A percentile compares a stretch with the other conserved stretches of the same genome.
phyloP scores from a whole-genome alignment of 2,888 invertebrate species.

The Trachelus iudaicus region DNA sequence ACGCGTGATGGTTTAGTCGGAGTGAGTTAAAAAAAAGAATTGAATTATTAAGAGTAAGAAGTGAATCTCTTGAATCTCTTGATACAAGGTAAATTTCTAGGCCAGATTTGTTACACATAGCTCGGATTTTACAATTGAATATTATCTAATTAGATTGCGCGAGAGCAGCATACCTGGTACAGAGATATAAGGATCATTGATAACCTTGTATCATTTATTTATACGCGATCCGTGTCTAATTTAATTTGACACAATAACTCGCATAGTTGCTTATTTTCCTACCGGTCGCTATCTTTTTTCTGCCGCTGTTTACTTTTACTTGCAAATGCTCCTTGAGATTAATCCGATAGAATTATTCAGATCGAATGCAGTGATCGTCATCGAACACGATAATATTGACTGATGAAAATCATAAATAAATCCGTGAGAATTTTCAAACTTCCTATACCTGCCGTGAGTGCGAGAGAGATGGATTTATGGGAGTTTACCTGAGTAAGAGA shows the following conservation, averaged over 20 bases:
- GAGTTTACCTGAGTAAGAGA: background rate
- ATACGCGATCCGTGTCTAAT: constrained; percentile 22
- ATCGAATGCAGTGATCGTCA: background rate
- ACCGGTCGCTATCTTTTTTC: background rate
- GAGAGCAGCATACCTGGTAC: constrained; percentile 15
- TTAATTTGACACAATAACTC: constrained; percentile 39
- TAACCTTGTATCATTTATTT: constrained; percentile 13
- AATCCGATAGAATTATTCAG: background rate
- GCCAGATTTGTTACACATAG: background rate
- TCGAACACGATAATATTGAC: background rate
- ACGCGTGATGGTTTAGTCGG: constrained; percentile 12
- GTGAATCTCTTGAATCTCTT: no score
- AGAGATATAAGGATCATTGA: constrained; percentile 10
- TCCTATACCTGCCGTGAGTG: background rate
- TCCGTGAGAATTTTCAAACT: background rate
- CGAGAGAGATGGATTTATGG: background rate
- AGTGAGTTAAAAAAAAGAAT: background rate
- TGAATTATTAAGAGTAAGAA: background rate
- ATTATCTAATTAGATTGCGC: constrained; percentile 28
- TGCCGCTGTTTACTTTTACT: background rate
- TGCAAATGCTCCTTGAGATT: background rate
- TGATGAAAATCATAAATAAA: background rate
- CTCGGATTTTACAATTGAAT: constrained; percentile 30
- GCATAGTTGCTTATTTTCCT: background rate
- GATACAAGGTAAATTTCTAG: background rate